These are phyloP conservation scores for Eupithecia exiguata DNA, from an alignment of 2,888 invertebrate genomes.

Conservation along the genomic window DNA sequence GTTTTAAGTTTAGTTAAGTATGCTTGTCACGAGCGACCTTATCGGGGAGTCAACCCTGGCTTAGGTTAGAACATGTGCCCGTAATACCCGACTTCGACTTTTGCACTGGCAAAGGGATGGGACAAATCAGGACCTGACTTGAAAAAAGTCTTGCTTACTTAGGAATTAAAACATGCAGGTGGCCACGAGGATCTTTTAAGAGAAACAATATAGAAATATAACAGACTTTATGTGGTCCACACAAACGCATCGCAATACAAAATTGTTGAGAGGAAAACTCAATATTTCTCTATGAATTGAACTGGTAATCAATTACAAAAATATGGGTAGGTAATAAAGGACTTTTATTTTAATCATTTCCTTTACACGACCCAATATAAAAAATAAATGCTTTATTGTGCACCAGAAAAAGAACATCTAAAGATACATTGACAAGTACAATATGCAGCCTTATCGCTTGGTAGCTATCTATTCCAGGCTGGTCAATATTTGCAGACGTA, in stretches of 20 bases:
- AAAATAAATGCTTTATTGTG: too few species aligned
- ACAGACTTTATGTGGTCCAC: neutral
- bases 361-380: too few species aligned
- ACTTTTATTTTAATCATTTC: too few species aligned
- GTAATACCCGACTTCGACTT: constrained; percentile 32
- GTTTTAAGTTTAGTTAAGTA: constrained; percentile 16
- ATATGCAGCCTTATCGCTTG: too few species aligned
- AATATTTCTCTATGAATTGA: neutral
- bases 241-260: neutral
- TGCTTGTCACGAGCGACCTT: constrained; percentile 34
- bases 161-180: neutral
- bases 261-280: neutral
- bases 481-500: too few species aligned
- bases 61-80: constrained; percentile 34
- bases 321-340: neutral
- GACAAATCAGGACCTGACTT: constrained; percentile 10
- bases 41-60: constrained; percentile 31
- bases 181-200: neutral
- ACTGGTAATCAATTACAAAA: neutral
- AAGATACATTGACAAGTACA: too few species aligned
- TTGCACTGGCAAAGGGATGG: constrained; percentile 26
- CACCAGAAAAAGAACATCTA: too few species aligned
- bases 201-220: neutral
- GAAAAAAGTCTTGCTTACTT: neutral
- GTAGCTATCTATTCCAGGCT: too few species aligned